A percentile compares a stretch with the other conserved stretches of the same genome.
These are phyloP conservation scores for Pseudorhiza aurosa DNA, from an alignment of 30 jellyfish, hydroid and myxozoan species.

Conservation along the genomic window DNA sequence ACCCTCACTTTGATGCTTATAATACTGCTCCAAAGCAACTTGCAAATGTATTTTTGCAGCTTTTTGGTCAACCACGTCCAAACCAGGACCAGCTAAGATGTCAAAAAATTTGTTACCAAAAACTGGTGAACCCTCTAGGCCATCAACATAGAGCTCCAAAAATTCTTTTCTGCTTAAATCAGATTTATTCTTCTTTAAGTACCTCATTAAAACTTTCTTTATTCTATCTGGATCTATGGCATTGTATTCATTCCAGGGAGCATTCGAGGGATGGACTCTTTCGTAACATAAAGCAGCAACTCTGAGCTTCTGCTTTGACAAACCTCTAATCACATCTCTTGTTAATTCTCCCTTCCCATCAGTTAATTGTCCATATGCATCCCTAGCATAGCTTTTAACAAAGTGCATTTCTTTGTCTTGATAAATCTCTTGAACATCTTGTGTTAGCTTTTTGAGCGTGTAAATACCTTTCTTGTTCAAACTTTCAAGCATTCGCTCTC, in stretches of 20 bases:
- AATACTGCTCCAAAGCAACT: conserved; percentile 43
- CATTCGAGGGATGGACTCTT: conserved; percentile 68
- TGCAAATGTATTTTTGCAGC: background rate
- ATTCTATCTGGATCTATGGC: conserved; percentile 8
- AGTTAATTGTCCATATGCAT: conserved; percentile 14
- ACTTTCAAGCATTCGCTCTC: conserved; percentile 10
- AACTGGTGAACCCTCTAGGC: conserved; percentile 60
- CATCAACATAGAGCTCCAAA: conserved; percentile 45
- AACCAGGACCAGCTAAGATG: conserved; percentile 51
- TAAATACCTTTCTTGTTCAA: conserved; percentile 11
- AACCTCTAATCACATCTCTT: conserved; percentile 12
- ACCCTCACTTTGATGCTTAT: conserved; percentile 50
- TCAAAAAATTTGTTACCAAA: conserved; percentile 67
- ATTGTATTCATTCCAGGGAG: conserved; percentile 60
- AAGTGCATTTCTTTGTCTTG: conserved; percentile 30
- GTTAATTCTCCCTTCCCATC: conserved; percentile 37
- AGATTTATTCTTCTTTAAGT: conserved; percentile 35
- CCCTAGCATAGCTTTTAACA: conserved; percentile 8
- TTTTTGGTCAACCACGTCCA: conserved; percentile 17
- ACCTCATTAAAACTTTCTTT: background rate
- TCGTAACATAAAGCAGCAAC: conserved; percentile 53
- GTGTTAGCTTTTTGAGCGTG: conserved; percentile 25
- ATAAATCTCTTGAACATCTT: conserved; percentile 8
- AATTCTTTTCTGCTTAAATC: conserved; percentile 26
- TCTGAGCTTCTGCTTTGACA: conserved; percentile 48